Percentiles rank a stretch among this genome's conserved stretches.
phyloP scores from a whole-genome alignment of 2,888 invertebrate genomes.

The Cosmia trapezina region DNA sequence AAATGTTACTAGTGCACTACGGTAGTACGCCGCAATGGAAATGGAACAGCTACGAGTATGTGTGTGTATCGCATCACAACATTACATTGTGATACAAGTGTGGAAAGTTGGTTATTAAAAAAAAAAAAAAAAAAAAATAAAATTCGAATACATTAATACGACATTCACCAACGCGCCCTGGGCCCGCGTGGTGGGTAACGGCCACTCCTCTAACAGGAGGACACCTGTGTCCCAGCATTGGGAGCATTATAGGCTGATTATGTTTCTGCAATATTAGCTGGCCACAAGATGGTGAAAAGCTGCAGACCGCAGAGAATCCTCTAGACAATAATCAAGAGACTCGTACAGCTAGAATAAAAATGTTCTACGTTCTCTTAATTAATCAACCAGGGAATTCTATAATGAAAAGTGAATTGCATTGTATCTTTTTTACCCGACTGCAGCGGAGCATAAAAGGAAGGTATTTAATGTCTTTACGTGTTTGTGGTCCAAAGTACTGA shows the following conservation, averaged over 20 bases:
- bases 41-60: no score
- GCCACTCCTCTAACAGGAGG: not conserved
- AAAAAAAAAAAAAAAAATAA: no score
- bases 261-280: not conserved
- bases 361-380: conserved; percentile 9
- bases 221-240: not conserved
- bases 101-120: no score
- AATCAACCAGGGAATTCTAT: conserved; percentile 17
- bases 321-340: conserved; percentile 4
- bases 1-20: conserved; percentile 35
- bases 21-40: not conserved
- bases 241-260: not conserved
- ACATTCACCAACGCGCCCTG: no score
- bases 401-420: not conserved
- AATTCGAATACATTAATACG: no score
- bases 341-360: conserved; percentile 21
- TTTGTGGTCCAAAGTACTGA: not conserved
- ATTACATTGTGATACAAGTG: no score
- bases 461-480: not conserved
- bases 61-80: no score
- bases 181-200: not conserved
- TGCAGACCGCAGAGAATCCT: not conserved
- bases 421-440: not conserved
- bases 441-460: no score
- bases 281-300: not conserved